These are phyloP conservation scores for Campoplex capitator DNA, from an alignment of 2,888 invertebrate species.

Conservation along the genomic window DNA sequence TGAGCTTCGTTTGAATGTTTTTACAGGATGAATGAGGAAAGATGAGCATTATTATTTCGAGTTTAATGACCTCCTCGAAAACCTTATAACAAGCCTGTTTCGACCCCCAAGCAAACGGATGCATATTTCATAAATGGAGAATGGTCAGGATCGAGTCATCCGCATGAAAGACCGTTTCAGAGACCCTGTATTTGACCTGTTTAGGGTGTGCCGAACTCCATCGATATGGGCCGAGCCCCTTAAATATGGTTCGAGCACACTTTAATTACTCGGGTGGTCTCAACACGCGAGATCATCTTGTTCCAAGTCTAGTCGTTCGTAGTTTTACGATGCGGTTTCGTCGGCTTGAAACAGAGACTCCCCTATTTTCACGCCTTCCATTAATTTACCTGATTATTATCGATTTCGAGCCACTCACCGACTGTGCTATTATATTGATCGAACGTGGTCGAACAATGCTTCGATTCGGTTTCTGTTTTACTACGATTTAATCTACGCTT, in stretches of 20 bases:
- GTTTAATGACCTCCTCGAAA: slow-evolving; percentile 57
- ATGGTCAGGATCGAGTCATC: slow-evolving; percentile 58
- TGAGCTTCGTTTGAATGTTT: not conserved
- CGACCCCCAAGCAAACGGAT: slow-evolving; percentile 29
- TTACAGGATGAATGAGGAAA: not conserved
- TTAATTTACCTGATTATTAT: slow-evolving; percentile 57
- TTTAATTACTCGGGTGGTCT: slow-evolving; percentile 61
- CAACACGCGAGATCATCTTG: slow-evolving; percentile 37
- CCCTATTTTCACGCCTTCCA: slow-evolving; percentile 68
- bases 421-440: slow-evolving; percentile 30
- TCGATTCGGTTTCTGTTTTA: slow-evolving; percentile 17
- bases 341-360: slow-evolving; percentile 34
- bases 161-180: slow-evolving; percentile 19
- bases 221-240: slow-evolving; percentile 57
- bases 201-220: slow-evolving; percentile 50
- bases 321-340: slow-evolving; percentile 20
- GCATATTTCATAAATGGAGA: slow-evolving; percentile 42
- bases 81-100: not conserved
- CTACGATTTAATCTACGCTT: not conserved
- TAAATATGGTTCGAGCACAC: slow-evolving; percentile 49
- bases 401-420: slow-evolving; percentile 18
- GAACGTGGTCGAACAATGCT: slow-evolving; percentile 23
- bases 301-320: not conserved
- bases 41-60: not conserved
- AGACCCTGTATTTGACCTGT: slow-evolving; percentile 31